phyloP scores from a whole-genome alignment of 2,113 vertebrate species.

The Stigmatopora nigra region DNA sequence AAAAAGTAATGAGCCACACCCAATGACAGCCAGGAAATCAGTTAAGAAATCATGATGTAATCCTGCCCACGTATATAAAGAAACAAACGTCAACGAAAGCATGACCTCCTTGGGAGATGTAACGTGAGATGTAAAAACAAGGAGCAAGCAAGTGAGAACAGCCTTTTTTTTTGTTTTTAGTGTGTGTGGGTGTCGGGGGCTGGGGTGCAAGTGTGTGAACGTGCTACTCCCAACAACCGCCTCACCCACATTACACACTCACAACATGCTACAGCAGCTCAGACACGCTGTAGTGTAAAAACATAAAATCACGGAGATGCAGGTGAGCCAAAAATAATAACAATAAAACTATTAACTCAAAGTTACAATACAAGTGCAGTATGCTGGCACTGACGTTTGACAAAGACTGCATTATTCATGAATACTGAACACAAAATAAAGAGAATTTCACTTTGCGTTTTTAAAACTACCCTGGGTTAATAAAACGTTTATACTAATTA shows the following conservation, averaged over 20 bases:
- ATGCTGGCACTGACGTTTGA: too few species aligned
- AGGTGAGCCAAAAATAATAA: conserved; percentile 16
- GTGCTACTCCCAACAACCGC: neutral
- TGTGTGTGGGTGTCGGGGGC: too few species aligned
- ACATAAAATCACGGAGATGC: conserved; percentile 24
- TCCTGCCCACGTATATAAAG: neutral
- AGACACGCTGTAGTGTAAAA: conserved; percentile 5
- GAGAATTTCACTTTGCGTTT: too few species aligned
- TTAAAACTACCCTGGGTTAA: too few species aligned
- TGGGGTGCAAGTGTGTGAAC: too few species aligned
- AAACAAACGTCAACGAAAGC: neutral
- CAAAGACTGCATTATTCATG: too few species aligned
- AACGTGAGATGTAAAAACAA: neutral
- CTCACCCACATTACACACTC: conserved; percentile 31
- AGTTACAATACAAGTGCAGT: too few species aligned
- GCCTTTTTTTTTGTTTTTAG: neutral
- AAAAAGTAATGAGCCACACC: neutral
- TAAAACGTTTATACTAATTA: too few species aligned
- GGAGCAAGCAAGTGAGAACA: neutral
- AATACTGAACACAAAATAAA: too few species aligned
- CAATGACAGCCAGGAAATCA: neutral
- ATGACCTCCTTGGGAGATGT: neutral
- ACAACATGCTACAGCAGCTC: conserved; percentile 30
- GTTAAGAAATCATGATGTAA: neutral
- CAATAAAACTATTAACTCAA: neutral